These are phyloP conservation scores for Larimichthys polyactis DNA, from an alignment of 2,113 vertebrate genomes.

Conservation along the genomic window DNA sequence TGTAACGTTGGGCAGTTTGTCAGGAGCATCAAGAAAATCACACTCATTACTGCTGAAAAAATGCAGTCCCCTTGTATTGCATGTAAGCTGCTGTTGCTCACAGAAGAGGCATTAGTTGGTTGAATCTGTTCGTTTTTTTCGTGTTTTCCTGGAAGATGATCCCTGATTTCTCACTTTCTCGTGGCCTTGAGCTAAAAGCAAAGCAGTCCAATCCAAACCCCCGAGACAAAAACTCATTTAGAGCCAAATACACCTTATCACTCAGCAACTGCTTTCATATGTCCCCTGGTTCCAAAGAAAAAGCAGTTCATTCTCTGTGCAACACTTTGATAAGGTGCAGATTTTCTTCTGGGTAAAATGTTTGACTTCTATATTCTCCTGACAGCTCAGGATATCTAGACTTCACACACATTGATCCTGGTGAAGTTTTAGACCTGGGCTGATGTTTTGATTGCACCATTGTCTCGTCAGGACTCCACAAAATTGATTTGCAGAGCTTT, in stretches of 20 bases:
- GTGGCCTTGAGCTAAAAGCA: neutral
- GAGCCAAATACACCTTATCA: neutral
- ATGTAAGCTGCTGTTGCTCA: neutral
- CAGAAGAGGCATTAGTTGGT: neutral
- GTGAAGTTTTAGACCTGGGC: neutral
- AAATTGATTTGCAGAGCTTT: constrained; percentile 18
- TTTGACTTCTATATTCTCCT: constrained; percentile 19
- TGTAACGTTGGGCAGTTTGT: constrained; percentile 45
- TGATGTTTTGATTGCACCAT: constrained; percentile 32
- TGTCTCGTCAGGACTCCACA: constrained; percentile 27
- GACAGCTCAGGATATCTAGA: constrained; percentile 13
- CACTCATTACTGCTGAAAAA: constrained; percentile 6
- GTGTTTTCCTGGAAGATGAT: neutral
- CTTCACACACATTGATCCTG: neutral
- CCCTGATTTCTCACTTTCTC: neutral
- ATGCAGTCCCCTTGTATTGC: neutral
- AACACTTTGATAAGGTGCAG: constrained; percentile 17
- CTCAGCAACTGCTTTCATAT: constrained; percentile 5
- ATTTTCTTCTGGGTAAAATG: constrained; percentile 12
- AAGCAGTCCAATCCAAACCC: neutral
- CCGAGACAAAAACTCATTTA: neutral
- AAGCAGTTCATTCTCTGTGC: constrained; percentile 14
- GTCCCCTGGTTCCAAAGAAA: neutral
- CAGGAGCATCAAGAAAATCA: constrained; percentile 30
- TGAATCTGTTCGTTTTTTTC: constrained; percentile 1